These are phyloP conservation scores for Odontamblyopus lacepedii DNA, from an alignment of 2,797 vertebrate genomes.

Conservation along the genomic window DNA sequence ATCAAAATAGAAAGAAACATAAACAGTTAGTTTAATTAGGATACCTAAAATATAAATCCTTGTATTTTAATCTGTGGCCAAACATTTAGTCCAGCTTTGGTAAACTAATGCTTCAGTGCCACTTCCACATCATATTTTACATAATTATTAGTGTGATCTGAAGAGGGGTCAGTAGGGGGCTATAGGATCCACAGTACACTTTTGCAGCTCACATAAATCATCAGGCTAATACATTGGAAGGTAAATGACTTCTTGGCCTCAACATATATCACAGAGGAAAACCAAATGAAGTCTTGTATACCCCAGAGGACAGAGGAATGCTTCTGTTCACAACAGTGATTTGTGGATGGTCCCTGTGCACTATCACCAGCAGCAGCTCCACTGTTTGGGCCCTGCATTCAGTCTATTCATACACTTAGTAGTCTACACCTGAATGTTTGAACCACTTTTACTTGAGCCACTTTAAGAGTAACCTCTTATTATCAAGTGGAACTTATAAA, in stretches of 20 bases:
- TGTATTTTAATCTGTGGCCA: neutral
- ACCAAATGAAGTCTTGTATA: constrained; percentile 74
- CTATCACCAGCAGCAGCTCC: constrained; percentile 41
- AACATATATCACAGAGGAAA: constrained; percentile 74
- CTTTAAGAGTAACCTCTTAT: neutral
- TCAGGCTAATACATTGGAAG: constrained; percentile 76
- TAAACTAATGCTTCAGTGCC: neutral
- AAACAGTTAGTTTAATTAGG: no score
- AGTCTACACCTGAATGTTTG: neutral
- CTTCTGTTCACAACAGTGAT: constrained; percentile 81
- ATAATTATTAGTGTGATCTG: constrained; percentile 54
- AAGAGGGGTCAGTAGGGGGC: constrained; percentile 18
- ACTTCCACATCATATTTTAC: constrained; percentile 73
- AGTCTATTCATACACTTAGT: neutral
- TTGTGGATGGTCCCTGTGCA: constrained; percentile 67
- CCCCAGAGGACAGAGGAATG: constrained; percentile 81
- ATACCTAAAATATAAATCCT: no score
- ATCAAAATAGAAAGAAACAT: no score
- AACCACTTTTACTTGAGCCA: neutral
- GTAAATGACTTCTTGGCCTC: constrained; percentile 82
- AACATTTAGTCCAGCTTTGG: neutral
- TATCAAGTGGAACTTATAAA: no score
- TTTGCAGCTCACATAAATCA: constrained; percentile 71
- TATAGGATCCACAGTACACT: constrained; percentile 42
- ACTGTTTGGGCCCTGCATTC: constrained; percentile 25